A percentile compares a stretch with the other conserved stretches of the same genome.
These are phyloP conservation scores for Ganaspis sp. DNA, from an alignment of 1,140 invertebrate species.

Conservation along the genomic window DNA sequence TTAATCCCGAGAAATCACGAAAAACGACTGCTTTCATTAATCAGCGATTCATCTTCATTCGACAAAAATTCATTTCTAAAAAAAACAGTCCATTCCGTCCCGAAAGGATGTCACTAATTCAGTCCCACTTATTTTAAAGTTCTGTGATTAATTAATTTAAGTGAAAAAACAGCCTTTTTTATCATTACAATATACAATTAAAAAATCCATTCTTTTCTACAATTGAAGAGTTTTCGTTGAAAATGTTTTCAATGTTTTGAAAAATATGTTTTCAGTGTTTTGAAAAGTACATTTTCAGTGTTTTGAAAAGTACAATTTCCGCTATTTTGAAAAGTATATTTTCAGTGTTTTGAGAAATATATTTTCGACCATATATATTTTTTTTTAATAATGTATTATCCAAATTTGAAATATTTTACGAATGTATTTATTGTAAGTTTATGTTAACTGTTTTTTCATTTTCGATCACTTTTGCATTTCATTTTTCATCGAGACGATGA, in stretches of 20 bases:
- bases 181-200: not conserved
- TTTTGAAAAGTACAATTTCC: no score
- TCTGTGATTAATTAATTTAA: constrained; percentile 20
- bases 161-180: constrained; percentile 21
- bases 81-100: constrained; percentile 1
- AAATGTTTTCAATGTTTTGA: not conserved
- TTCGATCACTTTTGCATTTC: not conserved
- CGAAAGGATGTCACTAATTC: constrained; percentile 1
- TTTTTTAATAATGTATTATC: no score
- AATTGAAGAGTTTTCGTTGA: not conserved
- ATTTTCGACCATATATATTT: no score
- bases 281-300: not conserved
- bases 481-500: constrained; percentile 20
- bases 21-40: constrained; percentile 27
- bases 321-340: no score
- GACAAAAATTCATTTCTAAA: constrained; percentile 12
- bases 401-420: no score
- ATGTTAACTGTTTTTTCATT: constrained; percentile 13
- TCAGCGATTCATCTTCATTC: constrained; percentile 18
- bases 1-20: not conserved
- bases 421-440: not conserved
- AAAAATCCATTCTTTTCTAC: not conserved
- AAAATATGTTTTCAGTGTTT: no score
- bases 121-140: not conserved
- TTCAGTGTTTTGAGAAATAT: no score